Base-by-base conservation (phyloP, 2,888 invertebrate species). In the Hoplodrina ambigua region DNA sequence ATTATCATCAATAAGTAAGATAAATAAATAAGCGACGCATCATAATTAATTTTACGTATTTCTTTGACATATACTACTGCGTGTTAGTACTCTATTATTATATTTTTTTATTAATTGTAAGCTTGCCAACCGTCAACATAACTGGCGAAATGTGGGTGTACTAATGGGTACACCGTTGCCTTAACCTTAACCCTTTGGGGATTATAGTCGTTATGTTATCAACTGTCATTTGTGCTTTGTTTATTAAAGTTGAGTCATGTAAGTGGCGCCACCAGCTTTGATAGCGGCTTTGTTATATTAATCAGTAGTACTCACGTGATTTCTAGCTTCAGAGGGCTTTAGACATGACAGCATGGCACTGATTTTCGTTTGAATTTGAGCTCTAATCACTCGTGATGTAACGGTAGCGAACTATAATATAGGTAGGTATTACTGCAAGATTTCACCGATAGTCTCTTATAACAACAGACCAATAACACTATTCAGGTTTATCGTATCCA, bases 221-320 rank as follows among this genome's bases (percentile, higher is more conserved):
- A 61, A 52, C 10, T 19, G 8, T 44, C 1, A 46, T 53, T 13
- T 15, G 10, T n/a, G 33, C 10, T 55, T 59, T 44, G 57, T 69
- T 13, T 58, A 17, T 20, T 25, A 17, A 17, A 11, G 10, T 33
- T 13, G 49, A 49, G 30, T 58, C 41, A 25, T 64, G 15, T 44
- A 11, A 44, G 15, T 65, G 49, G 59, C 60, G 64, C 53, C 56
- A 50, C 10, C n/a, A 37, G 5, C 5, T 20, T 37, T 61, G 44
- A 52, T 55, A 79, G 33, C 30, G 25, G 33, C 20, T 59, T 72
- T 62, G 13, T 55, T 67, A 52, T 19, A 30, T 13, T 41, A 54
- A 46, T 69, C 44, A 55, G 25, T 66, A 53, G 15, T 57, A 78
- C 78, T 81, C 67, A 81, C 78, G 77, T 81, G 70, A 80, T 54